phyloP scores from a whole-genome alignment of 2,113 vertebrate species.

The Naja naja region DNA sequence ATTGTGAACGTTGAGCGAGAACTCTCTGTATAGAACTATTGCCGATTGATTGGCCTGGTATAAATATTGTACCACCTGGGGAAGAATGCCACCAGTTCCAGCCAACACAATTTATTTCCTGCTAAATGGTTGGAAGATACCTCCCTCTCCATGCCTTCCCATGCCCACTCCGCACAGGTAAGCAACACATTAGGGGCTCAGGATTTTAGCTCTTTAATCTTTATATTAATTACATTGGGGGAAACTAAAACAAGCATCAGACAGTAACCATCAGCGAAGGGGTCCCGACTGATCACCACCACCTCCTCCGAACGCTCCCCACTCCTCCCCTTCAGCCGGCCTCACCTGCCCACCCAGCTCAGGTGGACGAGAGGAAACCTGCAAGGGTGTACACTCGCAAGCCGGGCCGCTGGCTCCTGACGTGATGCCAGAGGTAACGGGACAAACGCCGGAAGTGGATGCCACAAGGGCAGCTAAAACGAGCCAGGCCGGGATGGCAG shows the following conservation, averaged over 20 bases:
- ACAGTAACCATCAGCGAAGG: background rate
- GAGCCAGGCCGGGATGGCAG: slow-evolving; percentile 19
- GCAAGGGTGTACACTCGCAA: slow-evolving; percentile 13
- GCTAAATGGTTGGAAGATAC: background rate
- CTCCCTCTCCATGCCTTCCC: background rate
- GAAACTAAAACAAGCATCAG: background rate
- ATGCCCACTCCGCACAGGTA: background rate
- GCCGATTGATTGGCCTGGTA: background rate
- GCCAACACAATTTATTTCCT: background rate
- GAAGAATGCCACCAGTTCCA: background rate
- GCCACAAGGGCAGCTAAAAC: slow-evolving; percentile 74
- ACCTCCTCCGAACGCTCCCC: too few species aligned
- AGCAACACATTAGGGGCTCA: background rate
- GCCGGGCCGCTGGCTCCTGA: slow-evolving; percentile 60
- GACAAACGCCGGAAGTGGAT: slow-evolving; percentile 68
- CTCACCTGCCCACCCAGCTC: background rate
- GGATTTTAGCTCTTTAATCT: background rate
- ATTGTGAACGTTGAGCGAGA: background rate
- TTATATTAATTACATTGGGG: slow-evolving; percentile 26
- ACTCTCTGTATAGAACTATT: background rate
- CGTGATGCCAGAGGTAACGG: slow-evolving; percentile 75
- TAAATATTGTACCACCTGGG: background rate
- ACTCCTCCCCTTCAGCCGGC: too few species aligned
- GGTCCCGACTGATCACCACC: too few species aligned
- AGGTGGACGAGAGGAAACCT: background rate